Evolutionary conservation across 2,797 vertebrate species (phyloP), one percentile per base, ranked within the genome.

Genomic region (Malurus splendens): DNA sequence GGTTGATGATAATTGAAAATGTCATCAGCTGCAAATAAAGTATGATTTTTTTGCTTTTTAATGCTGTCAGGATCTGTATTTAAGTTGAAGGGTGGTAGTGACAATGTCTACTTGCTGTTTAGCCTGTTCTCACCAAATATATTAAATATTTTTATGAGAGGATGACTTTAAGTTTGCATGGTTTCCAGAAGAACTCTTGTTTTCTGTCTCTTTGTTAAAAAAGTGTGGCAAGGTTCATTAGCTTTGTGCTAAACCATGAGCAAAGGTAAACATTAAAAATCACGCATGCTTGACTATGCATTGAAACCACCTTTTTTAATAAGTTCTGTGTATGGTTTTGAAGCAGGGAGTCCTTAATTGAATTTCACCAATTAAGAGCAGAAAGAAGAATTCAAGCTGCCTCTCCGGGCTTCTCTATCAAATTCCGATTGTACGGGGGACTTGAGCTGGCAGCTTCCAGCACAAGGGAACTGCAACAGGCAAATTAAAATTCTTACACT

Each of bases 381-480:
- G 51, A 45, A 83, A 61, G 30, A 51, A 81, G 81, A 66, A 73
- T 57, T 66, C 64, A 62, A 22, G 41, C 51, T 79, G 7, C 6
- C 4, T 76, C 56, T 61, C 24, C 12, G 51, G 41, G 18, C 59
- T 68, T 84, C 39, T 78, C 24, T 52, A 17, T 71, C 24, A 18
- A 42, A 7, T 75, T 81, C 12, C 33, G 42, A 54, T 54, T 14
- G 3, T 32, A 14, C 4, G 32, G 42, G 57, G n/a, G 30, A 30
- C 51, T 83, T 52, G 30, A 72, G 27, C 59, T 68, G 78, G 67
- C 51, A 47, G 66, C 67, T 84, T 84, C 71, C 48, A 61, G 75
- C 64, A 30, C 0, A 0, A 5, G 17, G 22, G 27, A 81, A 22
- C 45, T 45, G 62, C 55, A 92, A 44, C 13, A 70, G 47, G 66